Evolutionary conservation across 1,140 invertebrate genomes (phyloP), one percentile per base, ranked within the genome.

Genomic region (Lepidotrigona ventralis): DNA sequence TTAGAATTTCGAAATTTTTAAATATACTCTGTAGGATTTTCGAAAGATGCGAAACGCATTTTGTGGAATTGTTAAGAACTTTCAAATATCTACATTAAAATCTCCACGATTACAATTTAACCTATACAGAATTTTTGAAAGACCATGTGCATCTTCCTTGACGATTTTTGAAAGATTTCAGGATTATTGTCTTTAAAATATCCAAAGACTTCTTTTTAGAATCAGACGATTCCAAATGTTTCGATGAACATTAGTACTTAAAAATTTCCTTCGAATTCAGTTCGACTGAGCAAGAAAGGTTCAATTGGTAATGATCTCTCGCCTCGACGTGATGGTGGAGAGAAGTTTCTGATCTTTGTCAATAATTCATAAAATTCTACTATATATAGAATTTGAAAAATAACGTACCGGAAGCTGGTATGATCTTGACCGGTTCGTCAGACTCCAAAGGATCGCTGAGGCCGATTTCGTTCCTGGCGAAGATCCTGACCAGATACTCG

Each of bases 401-500:
- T 14, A 8, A 54, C 93, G 93, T 95, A 98, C 98, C 98, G 93
- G 96, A 95, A 80, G 96, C 96, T 89, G 97, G 96, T 87, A 98
- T 93, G 72, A 98, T 97, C 92, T 97, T 97, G 92, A 99, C 97
- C 2, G 98, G 96, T 91, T 99, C 98, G 88, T 99, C 98, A 33
- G 98, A 98, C 94, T 98, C 98, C 74, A 99, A 95, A 51, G 98
- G 98, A 91, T 99, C 98, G 93, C 98, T 99, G 68, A 98, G 94
- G 68, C 99, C 99, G 83, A 99, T 97, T 94, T 99, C 98, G 94
- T 99, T 99, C 90, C 96, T 96, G 23, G 98, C 99, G 92, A 97
- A 98, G 89, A 99, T 98, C 89, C 98, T 95, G 75, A 99, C 96
- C 91, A 97, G 95, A 91, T 99, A 99, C 89, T 98, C 97, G 90